Conservation (phyloP, 2,888 invertebrate species). For the Diploptera punctata region DNA sequence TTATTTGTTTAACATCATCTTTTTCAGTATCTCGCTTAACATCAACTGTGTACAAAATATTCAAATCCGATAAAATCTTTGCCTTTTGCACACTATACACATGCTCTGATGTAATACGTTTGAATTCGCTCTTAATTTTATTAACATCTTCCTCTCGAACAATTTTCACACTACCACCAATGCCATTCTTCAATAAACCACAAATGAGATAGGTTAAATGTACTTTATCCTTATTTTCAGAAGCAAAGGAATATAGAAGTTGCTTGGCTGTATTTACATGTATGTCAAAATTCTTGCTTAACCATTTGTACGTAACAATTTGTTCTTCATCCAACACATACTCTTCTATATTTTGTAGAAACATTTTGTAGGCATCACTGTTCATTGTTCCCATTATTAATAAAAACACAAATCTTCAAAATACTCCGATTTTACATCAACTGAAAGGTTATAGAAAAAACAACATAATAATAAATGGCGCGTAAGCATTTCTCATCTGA, state of each 20-base stretch:
- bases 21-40: neutral
- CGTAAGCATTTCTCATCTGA: too few species aligned
- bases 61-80: neutral
- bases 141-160: conserved; percentile 51
- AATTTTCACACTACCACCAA: conserved; percentile 51
- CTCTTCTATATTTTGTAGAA: conserved; percentile 22
- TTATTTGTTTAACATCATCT: neutral
- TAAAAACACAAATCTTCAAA: too few species aligned
- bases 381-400: conserved; percentile 10
- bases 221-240: conserved; percentile 47
- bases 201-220: conserved; percentile 52
- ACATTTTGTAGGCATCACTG: neutral
- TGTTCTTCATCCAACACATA: conserved; percentile 48
- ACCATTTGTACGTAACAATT: conserved; percentile 56
- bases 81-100: conserved; percentile 56
- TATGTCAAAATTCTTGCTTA: conserved; percentile 55
- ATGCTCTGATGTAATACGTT: conserved; percentile 53
- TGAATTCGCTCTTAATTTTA: conserved; percentile 50
- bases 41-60: conserved; percentile 8
- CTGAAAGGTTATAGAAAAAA: too few species aligned
- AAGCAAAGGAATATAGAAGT: conserved; percentile 52
- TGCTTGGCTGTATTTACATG: conserved; percentile 57
- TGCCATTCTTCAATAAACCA: conserved; percentile 50
- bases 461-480: too few species aligned
- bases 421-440: too few species aligned